phyloP scores from a whole-genome alignment of 2,888 invertebrate species.

The Noctua fimbriata region DNA sequence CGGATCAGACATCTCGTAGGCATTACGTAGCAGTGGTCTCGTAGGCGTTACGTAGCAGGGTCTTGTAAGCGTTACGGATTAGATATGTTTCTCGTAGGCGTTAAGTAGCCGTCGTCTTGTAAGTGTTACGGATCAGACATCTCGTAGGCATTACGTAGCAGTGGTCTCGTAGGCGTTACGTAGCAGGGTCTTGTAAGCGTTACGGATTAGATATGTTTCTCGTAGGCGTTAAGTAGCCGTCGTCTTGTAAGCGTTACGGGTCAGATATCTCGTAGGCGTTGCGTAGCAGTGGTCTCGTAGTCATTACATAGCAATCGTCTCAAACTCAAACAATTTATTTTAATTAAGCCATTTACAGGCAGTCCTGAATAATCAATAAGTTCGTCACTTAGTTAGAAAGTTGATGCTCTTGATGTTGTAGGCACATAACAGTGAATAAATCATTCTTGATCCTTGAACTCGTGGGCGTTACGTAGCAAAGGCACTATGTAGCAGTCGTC shows the following conservation, averaged over 20 bases:
- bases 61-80: neutral
- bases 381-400: neutral
- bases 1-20: too few relatives aligned
- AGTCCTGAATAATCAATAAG: neutral
- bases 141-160: too few relatives aligned
- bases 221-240: neutral
- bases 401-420: too few relatives aligned
- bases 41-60: neutral
- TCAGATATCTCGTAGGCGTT: too few relatives aligned
- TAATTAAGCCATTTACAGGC: neutral
- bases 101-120: neutral
- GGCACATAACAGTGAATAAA: too few relatives aligned
- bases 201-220: neutral
- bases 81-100: fast-evolving
- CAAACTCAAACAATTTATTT: neutral
- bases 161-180: too few relatives aligned
- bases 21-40: too few relatives aligned
- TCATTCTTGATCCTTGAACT: too few relatives aligned
- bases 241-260: neutral
- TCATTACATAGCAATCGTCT: neutral
- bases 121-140: neutral
- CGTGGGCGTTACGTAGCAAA: too few relatives aligned
- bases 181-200: neutral
- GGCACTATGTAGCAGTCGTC: neutral
- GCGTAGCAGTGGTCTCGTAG: neutral